These are phyloP conservation scores for Apostichopus californicus DNA, from an alignment of 35 echinoderm and acorn worm species.

Conservation along the genomic window DNA sequence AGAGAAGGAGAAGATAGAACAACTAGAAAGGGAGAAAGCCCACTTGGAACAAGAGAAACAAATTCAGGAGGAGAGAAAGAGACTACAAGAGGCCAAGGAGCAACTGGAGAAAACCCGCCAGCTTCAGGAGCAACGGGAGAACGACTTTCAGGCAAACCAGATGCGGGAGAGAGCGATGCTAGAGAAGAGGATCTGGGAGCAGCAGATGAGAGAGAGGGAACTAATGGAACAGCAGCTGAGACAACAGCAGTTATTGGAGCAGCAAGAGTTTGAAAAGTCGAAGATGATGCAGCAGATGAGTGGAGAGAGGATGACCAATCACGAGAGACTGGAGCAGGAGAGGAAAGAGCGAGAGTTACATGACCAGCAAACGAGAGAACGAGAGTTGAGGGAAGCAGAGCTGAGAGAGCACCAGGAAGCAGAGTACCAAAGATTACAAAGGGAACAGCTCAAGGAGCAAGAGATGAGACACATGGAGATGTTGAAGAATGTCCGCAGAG, in stretches of 20 bases:
- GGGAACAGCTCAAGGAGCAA: constrained; percentile 26
- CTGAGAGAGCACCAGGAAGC: constrained; percentile 4
- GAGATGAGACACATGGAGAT: constrained; percentile 12
- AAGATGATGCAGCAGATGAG: neutral
- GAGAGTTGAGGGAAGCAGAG: constrained; percentile 18
- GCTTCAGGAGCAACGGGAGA: constrained; percentile 31
- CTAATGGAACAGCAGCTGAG: constrained; percentile 38
- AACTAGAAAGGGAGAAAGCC: neutral
- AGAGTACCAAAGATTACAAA: constrained; percentile 6
- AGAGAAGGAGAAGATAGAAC: constrained; percentile 36
- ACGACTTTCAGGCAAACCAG: constrained; percentile 25
- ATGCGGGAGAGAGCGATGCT: constrained; percentile 17
- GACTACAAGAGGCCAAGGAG: constrained; percentile 10
- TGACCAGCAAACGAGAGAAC: constrained; percentile 10
- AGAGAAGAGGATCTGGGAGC: constrained; percentile 31
- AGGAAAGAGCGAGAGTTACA: neutral
- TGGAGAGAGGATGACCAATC: neutral
- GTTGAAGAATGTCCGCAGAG: neutral
- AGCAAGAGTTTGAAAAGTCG: neutral
- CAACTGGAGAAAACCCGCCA: neutral
- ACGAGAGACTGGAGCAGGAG: neutral
- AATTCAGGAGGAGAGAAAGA: neutral
- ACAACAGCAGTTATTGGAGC: constrained; percentile 19
- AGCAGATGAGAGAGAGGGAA: constrained; percentile 31
- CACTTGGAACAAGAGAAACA: constrained; percentile 19